Conservation (phyloP, 2,113 vertebrate species). For the Pseudorectes ferrugineus region DNA sequence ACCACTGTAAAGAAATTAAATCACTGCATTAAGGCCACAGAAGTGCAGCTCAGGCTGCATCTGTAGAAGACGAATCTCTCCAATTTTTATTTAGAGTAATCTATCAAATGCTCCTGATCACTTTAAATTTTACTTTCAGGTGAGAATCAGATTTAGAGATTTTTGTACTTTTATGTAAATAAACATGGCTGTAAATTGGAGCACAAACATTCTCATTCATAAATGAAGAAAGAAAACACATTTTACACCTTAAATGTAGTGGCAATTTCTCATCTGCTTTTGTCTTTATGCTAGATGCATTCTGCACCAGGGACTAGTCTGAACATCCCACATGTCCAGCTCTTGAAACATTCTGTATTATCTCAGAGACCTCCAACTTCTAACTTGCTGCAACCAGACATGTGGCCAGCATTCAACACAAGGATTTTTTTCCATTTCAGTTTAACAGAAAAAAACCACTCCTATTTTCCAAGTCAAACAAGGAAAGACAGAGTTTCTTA, state of each 20-base stretch:
- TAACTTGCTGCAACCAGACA: neutral
- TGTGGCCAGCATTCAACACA: neutral
- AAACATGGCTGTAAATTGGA: neutral
- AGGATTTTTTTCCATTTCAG: neutral
- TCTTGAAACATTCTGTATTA: neutral
- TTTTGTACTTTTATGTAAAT: neutral
- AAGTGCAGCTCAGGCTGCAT: constrained; percentile 10
- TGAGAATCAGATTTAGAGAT: neutral
- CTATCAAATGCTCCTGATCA: constrained; percentile 1
- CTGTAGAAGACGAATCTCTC: constrained; percentile 36
- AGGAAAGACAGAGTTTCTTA: neutral
- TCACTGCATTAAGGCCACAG: constrained; percentile 38
- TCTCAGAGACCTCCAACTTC: neutral
- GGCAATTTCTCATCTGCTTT: neutral
- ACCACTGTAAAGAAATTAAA: neutral
- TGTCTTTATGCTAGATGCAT: neutral
- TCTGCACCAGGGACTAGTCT: neutral
- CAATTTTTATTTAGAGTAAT: neutral
- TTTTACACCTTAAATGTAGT: neutral
- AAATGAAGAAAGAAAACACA: neutral
- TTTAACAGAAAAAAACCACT: neutral
- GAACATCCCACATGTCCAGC: neutral
- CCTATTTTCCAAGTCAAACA: neutral
- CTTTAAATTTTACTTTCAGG: neutral
- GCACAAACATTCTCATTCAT: neutral